Percentiles rank a stretch among this genome's conserved stretches.
Conservation (phyloP, 23 tunicate genomes). For the Ascidia mentula region DNA sequence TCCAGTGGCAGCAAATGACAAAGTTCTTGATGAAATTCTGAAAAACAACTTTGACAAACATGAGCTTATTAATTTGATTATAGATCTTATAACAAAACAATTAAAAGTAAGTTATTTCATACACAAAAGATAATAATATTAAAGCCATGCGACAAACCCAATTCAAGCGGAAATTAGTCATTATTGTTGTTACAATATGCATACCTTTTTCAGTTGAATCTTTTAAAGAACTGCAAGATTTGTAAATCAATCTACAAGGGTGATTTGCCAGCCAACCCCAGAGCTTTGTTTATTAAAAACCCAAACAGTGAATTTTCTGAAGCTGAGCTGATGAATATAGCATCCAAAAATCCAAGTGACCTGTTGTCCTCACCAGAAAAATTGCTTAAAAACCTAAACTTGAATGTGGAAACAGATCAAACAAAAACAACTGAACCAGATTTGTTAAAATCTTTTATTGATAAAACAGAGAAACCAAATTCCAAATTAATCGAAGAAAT, state of each 20-base stretch:
- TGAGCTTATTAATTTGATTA: slow-evolving; percentile 43
- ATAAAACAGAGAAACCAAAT: slow-evolving; percentile 8
- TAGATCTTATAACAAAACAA: slow-evolving; percentile 28
- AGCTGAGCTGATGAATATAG: not conserved
- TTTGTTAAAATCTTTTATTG: slow-evolving; percentile 20
- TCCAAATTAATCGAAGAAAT: slow-evolving; percentile 35
- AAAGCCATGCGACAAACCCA: no score
- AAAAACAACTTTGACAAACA: slow-evolving; percentile 35
- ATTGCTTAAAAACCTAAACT: slow-evolving; percentile 38
- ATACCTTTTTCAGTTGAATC: slow-evolving; percentile 38
- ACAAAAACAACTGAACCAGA: slow-evolving; percentile 2
- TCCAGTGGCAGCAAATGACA: slow-evolving; percentile 71
- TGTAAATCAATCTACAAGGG: slow-evolving; percentile 70
- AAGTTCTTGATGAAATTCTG: slow-evolving; percentile 44
- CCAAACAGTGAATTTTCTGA: slow-evolving; percentile 13
- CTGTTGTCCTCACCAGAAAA: slow-evolving; percentile 49
- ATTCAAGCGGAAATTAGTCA: no score
- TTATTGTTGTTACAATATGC: not conserved
- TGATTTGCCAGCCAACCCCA: slow-evolving; percentile 73
- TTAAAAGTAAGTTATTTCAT: slow-evolving; percentile 39
- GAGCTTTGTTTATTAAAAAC: slow-evolving; percentile 49
- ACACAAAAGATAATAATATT: no score
- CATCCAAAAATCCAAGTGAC: slow-evolving; percentile 9
- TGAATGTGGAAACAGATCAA: not conserved
- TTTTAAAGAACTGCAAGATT: slow-evolving; percentile 27